These are phyloP conservation scores for Apodemus sylvaticus DNA, from an alignment of 2,113 vertebrate genomes.

Conservation along the genomic window DNA sequence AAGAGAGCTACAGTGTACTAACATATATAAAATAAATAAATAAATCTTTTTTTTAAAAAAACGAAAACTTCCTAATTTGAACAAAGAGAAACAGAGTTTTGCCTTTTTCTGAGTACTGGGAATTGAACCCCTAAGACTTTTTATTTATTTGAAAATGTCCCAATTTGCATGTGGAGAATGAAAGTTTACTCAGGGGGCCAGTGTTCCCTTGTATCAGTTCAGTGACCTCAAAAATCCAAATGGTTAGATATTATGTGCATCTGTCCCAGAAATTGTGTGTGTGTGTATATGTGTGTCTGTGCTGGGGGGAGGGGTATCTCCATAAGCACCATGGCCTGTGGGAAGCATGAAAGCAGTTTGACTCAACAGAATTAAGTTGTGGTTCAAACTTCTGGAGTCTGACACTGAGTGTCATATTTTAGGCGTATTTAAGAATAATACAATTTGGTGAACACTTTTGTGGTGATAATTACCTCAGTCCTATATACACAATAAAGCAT, in stretches of 20 bases:
- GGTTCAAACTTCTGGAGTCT: background rate
- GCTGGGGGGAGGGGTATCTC: too few species aligned
- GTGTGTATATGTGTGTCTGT: too few species aligned
- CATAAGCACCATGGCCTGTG: background rate
- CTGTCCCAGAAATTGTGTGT: background rate
- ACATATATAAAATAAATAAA: too few species aligned
- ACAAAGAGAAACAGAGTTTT: background rate
- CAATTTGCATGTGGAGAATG: background rate
- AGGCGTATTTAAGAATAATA: background rate
- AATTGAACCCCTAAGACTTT: background rate
- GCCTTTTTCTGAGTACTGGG: background rate
- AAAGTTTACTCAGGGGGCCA: background rate
- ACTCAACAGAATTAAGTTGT: background rate
- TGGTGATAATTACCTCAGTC: background rate
- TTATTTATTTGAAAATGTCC: background rate
- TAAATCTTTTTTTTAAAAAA: too few species aligned
- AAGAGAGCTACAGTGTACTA: too few species aligned
- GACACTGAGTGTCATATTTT: background rate
- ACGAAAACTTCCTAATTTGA: background rate
- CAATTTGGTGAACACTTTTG: background rate
- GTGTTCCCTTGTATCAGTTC: background rate
- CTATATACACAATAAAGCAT: background rate
- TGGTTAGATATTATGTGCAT: background rate
- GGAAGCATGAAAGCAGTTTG: background rate
- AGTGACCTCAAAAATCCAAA: background rate